Conservation (phyloP, 2,797 vertebrate species). For the Gymnoscopelus microlampas region DNA sequence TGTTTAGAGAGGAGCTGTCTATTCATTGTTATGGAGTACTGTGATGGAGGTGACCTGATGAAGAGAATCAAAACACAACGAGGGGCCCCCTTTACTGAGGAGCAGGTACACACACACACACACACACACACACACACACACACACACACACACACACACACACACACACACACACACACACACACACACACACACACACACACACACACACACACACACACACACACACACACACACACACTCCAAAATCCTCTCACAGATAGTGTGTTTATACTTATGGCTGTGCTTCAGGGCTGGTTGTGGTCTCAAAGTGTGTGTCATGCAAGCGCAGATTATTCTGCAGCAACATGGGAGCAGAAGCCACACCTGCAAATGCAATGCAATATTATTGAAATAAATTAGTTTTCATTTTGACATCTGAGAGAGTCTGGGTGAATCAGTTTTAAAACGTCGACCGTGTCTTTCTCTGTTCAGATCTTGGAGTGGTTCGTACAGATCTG, state of each 20-base stretch:
- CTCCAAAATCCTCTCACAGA: too few relatives aligned
- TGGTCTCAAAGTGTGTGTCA: too few relatives aligned
- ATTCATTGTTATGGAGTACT: conserved; percentile 94
- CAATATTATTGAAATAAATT: too few relatives aligned
- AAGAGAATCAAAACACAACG: conserved; percentile 85
- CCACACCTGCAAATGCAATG: too few relatives aligned
- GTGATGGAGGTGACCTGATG: conserved; percentile 94
- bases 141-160: conserved; percentile 1
- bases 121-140: conserved; percentile 1
- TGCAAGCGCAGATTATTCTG: too few relatives aligned
- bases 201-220: background rate
- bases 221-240: too few relatives aligned
- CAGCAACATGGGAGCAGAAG: too few relatives aligned
- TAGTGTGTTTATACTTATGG: too few relatives aligned
- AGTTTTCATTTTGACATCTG: too few relatives aligned
- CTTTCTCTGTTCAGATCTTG: conserved; percentile 80
- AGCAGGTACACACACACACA: conserved; percentile 80
- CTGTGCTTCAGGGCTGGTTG: too few relatives aligned
- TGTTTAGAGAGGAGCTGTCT: conserved; percentile 82
- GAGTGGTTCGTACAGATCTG: conserved; percentile 95
- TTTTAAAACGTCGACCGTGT: background rate
- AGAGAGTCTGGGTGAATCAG: too few relatives aligned
- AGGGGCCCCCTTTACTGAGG: conserved; percentile 86
- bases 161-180: conserved; percentile 2
- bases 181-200: background rate